phyloP scores from a whole-genome alignment of 2,797 vertebrate genomes.

The Crotalus adamanteus region DNA sequence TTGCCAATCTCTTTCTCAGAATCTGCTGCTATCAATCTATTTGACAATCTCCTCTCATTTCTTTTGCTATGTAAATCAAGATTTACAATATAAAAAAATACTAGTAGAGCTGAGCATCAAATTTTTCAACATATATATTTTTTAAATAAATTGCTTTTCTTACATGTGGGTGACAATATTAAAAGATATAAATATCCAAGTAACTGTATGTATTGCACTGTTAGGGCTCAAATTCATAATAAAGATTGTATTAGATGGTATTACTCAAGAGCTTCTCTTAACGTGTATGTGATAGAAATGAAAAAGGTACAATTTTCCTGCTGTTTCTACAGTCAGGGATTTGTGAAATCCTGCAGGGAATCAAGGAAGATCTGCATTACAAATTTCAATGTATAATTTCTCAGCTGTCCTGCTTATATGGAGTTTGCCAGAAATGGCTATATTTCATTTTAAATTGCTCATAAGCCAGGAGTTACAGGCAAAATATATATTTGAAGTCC shows the following conservation, averaged over 20 bases:
- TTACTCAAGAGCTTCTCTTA: background rate
- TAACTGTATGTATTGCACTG: background rate
- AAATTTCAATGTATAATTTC: background rate
- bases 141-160: conserved; percentile 2
- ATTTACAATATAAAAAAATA: background rate
- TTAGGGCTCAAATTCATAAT: conserved; percentile 12
- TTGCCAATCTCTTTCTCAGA: background rate
- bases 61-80: background rate
- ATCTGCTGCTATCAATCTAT: background rate
- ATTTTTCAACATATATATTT: background rate
- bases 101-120: background rate
- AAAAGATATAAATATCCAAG: background rate
- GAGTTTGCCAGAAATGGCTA: background rate
- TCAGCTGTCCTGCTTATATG: background rate
- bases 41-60: background rate
- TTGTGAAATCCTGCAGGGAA: conserved; percentile 27
- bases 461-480: background rate
- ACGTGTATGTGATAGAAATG: background rate
- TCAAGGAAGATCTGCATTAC: conserved; percentile 31
- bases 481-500: background rate
- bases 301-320: conserved; percentile 14
- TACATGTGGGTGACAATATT: background rate
- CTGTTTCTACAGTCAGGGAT: conserved; percentile 7
- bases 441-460: background rate
- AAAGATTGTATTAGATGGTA: background rate